Conservation (phyloP, 1,140 invertebrate species). For the Pseudomyrmex flavicornis region DNA sequence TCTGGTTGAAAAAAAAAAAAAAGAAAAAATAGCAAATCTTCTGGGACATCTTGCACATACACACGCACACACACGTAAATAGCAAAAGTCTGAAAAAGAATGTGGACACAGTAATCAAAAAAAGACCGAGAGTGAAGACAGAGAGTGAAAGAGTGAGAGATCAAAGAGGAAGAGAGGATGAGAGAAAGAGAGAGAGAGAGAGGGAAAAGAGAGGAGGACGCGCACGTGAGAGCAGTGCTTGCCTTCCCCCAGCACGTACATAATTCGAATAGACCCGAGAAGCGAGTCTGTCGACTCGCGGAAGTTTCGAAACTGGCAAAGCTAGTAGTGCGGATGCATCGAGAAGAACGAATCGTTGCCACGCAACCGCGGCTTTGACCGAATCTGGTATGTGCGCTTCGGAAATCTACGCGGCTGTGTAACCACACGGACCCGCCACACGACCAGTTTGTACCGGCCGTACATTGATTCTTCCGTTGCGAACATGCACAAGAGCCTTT, state of each 20-base stretch:
- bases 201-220: too few species aligned
- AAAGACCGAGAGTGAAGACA: background rate
- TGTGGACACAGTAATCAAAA: background rate
- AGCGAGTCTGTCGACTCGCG: slow-evolving; percentile 1
- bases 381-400: slow-evolving; percentile 4
- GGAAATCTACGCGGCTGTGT: slow-evolving; percentile 8
- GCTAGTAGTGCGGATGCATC: background rate
- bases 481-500: slow-evolving; percentile 33
- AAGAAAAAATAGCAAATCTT: slow-evolving; percentile 3
- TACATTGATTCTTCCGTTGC: slow-evolving; percentile 22
- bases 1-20: slow-evolving; percentile 1
- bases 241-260: slow-evolving; percentile 10
- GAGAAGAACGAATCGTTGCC: slow-evolving; percentile 54
- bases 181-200: too few species aligned
- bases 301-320: slow-evolving; percentile 21
- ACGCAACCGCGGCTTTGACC: slow-evolving; percentile 51
- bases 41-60: slow-evolving; percentile 14
- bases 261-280: slow-evolving; percentile 27
- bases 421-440: background rate
- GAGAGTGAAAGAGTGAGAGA: too few species aligned
- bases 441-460: background rate
- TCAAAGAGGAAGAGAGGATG: too few species aligned
- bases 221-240: too few species aligned
- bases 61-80: too few species aligned
- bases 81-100: too few species aligned